Evolutionary conservation across 1,140 invertebrate species (phyloP).

Genomic region (Olivierus martensii): DNA sequence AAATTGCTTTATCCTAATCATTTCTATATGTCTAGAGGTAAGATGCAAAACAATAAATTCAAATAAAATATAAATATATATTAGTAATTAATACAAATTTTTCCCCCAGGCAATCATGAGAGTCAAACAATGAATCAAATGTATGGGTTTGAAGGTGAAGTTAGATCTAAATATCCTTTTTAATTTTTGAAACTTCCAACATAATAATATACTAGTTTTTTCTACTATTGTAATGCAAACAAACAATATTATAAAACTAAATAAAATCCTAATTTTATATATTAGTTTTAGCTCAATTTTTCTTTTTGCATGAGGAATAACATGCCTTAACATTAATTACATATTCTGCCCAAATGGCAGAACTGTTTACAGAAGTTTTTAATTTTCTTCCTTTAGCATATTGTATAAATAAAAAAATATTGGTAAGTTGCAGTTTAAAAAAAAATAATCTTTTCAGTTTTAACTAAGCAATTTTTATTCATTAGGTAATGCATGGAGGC

Average conservation of each 20-base stretch:
- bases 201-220: too few relatives aligned
- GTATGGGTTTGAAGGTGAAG: constrained; percentile 98
- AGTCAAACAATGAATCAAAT: constrained; percentile 98
- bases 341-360: constrained; percentile 73
- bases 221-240: too few relatives aligned
- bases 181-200: too few relatives aligned
- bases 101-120: constrained; percentile 83
- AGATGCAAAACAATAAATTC: constrained; percentile 17
- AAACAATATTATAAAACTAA: too few relatives aligned
- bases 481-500: constrained; percentile 82
- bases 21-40: constrained; percentile 95
- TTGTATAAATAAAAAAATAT: constrained; percentile 78
- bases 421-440: constrained; percentile 43
- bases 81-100: constrained; percentile 9
- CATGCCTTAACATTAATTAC: constrained; percentile 14
- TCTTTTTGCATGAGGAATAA: constrained; percentile 5
- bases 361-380: constrained; percentile 96
- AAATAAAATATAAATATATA: not conserved
- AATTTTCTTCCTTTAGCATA: constrained; percentile 94
- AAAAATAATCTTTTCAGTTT: not conserved
- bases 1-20: constrained; percentile 94
- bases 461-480: not conserved
- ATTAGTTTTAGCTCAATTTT: too few relatives aligned
- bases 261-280: too few relatives aligned
- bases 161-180: constrained; percentile 71